Base-by-base conservation (phyloP, 2,797 vertebrate species). In the Catamblyrhynchus diadema region DNA sequence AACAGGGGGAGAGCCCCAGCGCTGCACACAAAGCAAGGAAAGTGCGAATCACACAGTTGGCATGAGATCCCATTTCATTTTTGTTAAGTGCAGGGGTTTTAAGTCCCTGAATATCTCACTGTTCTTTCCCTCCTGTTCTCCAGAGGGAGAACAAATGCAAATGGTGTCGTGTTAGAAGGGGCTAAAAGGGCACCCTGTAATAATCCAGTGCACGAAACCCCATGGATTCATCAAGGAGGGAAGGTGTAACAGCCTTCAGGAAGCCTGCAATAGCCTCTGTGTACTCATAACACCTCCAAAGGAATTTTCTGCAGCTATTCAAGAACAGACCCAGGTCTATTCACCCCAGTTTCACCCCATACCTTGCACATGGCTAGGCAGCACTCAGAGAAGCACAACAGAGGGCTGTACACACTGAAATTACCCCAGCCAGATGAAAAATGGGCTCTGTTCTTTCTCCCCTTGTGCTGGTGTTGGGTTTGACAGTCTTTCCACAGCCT, bases 181-280 rank as follows among this genome's bases (percentile, higher is more conserved):
- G 94, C 90, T 95, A 94, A 97, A 97, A 96, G 96, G 94, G 89
- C 95, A 96, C 94, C 91, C 72, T 90, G 85, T 75, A 95, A 95
- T 94, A 96, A 94, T 75, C 91, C 95, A 88, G 39, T 32, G 62
- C 5, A 5, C 0, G 2, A 95, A 94, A 86, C 91, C 85, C 82
- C 66, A 35, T 9, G 66, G 87, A 81, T 94, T 86, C 87, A 86
- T 96, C 94, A 88, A 90, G 78, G 44, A 93, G 93, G 60, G 89
- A 96, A 96, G 94, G 95, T 93, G 95, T 93, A 91, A 42, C 17
- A 94, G 82, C 92, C 82, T 62, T 73, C 89, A 91, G 96, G 96
- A 96, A 96, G 91, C 85, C 83, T 92, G 75, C 86, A 94, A 86
- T 37, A 94, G 92, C 69, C 94, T 95, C 92, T 74, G 73, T 79